Base-by-base conservation (phyloP, 2,797 vertebrate genomes). In the Mormyrus proboscirostris region DNA sequence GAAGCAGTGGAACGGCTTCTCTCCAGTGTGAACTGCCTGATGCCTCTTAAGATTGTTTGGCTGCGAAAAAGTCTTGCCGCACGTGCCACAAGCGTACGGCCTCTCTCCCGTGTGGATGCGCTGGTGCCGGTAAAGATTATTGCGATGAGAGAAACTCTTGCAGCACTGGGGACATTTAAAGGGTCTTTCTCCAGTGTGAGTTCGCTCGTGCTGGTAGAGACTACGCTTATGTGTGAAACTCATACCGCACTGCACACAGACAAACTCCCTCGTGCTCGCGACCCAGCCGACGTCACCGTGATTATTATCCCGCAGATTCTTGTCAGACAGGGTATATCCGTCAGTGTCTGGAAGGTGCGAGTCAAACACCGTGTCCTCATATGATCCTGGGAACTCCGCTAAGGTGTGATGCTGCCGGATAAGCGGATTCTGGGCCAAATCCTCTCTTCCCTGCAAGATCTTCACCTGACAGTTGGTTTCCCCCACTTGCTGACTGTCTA, bases 151-250 rank as follows among this genome's bases (percentile, higher is more conserved):
- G 82, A 51, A 84, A 5, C 22, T 84, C 82, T 84, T 84, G 47
- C 82, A 84, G 82, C 82, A 84, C 82, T 84, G 82, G 41, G n/a
- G 16, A 29, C 82, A 84, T 22, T 51, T 84, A 51, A 84, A 51
- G 10, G 82, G 82, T 29, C 82, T 84, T 47, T 84, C 82, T 85
- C 83, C 83, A 5, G 83, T 85, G 83, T 51, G 83, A 50, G 83
- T 51, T 14, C 83, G 47, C 83, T 85, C 83, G 49, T 85, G 83
- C 3, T 85, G 49, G 83, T 29, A 50, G 83, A 85, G 83, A 51
- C 44, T 14, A 3, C 41, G 82, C 44, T 84, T 84, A 22, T 84
- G 44, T 3, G 49, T 47, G 49, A 85, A 85, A 25, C 44, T 51
- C 83, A 50, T 84, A 19, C 82, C 82, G 44, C 82, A 84, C 47